phyloP scores from a whole-genome alignment of 2,113 vertebrate genomes.

The Eubucco bourcierii region DNA sequence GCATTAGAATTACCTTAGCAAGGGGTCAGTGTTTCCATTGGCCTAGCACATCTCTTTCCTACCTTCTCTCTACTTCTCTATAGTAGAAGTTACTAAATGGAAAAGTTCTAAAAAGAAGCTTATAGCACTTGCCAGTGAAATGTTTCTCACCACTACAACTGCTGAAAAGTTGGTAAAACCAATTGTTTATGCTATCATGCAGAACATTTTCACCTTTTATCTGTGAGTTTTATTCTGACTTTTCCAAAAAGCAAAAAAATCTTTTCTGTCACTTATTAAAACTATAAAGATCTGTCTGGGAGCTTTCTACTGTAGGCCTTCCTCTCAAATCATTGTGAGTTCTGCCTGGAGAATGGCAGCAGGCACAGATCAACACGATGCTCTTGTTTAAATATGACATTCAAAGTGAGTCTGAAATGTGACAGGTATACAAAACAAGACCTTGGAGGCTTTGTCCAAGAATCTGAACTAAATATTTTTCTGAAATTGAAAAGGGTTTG shows the following conservation, averaged over 20 bases:
- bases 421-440: slow-evolving; percentile 3
- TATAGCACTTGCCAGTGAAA: background rate
- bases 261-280: background rate
- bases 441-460: background rate
- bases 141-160: background rate
- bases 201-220: background rate
- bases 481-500: background rate
- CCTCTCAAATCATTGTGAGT: background rate
- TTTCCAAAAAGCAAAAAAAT: background rate
- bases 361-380: background rate
- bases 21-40: background rate
- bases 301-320: background rate
- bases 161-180: background rate
- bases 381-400: slow-evolving; percentile 1
- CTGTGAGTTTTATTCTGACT: background rate
- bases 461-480: background rate
- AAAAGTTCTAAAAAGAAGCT: background rate
- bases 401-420: background rate
- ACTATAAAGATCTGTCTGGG: background rate
- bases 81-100: background rate
- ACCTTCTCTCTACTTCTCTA: background rate
- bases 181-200: background rate
- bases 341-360: slow-evolving; percentile 2
- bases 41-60: background rate
- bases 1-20: background rate